A percentile compares a stretch with the other conserved stretches of the same genome.
These are phyloP conservation scores for Todus mexicanus DNA, from an alignment of 2,797 vertebrate species.

Conservation along the genomic window DNA sequence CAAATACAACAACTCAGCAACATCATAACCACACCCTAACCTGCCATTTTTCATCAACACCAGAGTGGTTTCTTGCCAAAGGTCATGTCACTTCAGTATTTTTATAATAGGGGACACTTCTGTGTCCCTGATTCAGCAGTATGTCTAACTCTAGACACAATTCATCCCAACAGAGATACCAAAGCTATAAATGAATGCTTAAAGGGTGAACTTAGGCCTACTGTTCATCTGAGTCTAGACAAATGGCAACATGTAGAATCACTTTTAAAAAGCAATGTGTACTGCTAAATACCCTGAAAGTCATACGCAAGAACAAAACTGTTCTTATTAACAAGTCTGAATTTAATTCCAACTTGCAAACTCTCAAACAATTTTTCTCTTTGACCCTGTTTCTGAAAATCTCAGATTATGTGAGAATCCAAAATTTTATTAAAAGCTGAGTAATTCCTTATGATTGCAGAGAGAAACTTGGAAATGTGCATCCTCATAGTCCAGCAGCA, in stretches of 20 bases:
- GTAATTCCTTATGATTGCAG: background rate
- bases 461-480: background rate
- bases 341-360: background rate
- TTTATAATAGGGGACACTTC: background rate
- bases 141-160: background rate
- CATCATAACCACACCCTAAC: background rate
- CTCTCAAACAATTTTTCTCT: background rate
- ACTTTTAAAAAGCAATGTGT: background rate
- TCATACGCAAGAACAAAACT: background rate
- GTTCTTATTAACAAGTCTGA: background rate
- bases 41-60: background rate
- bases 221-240: background rate
- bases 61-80: background rate
- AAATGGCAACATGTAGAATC: background rate
- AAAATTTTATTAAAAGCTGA: background rate
- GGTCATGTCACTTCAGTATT: background rate
- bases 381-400: background rate
- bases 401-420: background rate
- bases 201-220: background rate
- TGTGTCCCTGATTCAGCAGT: background rate
- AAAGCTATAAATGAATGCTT: background rate
- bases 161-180: background rate
- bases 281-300: background rate
- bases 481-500: background rate
- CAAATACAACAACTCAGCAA: accelerated